Evolutionary conservation across 2,797 vertebrate species (phyloP), one percentile per base, ranked within the genome.

Genomic region (Poeciliopsis gracilis): DNA sequence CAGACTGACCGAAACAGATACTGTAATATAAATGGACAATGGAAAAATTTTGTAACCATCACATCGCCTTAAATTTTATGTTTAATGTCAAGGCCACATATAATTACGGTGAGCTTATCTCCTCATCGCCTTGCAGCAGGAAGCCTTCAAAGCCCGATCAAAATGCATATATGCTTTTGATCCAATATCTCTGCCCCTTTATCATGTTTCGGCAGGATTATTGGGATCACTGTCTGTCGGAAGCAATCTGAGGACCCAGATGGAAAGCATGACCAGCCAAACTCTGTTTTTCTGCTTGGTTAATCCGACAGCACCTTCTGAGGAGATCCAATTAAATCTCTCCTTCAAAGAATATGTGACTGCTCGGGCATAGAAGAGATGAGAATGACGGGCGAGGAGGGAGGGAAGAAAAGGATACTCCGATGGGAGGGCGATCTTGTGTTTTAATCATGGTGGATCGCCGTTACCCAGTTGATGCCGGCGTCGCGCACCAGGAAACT

Each of bases 271-370:
- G 94, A 94, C 93, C 93, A 91, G 91, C 92, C 91, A 94, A 89
- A 94, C 91, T 91, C 84, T 82, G 91, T 92, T 93, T 94, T 95
- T 94, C 91, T 94, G 92, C 94, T 93, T 92, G 94, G 93, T 94
- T 95, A 95, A 96, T 96, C 93, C 90, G 93, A 95, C 93, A 94
- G 92, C 92, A 95, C 94, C 94, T 95, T 95, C 92, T 91, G 94
- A 93, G 89, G 91, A 86, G 93, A 95, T 94, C 94, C 94, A 95
- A 95, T 95, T 96, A 96, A 95, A 94, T 94, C 92, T 93, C 93
- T 88, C 93, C 92, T 94, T 95, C 93, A 94, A 94, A 94, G 94
- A 94, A 93, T 92, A 87, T 93, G 90, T 90, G 92, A 92, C 90
- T 94, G 92, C 83, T 75, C 82, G 87, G 90, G 91, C 93, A 90